Evolutionary conservation across 37 sponge, comb jelly and placozoan species (phyloP), one percentile per base, ranked within the genome.

Genomic region (Agelas oroides): DNA sequence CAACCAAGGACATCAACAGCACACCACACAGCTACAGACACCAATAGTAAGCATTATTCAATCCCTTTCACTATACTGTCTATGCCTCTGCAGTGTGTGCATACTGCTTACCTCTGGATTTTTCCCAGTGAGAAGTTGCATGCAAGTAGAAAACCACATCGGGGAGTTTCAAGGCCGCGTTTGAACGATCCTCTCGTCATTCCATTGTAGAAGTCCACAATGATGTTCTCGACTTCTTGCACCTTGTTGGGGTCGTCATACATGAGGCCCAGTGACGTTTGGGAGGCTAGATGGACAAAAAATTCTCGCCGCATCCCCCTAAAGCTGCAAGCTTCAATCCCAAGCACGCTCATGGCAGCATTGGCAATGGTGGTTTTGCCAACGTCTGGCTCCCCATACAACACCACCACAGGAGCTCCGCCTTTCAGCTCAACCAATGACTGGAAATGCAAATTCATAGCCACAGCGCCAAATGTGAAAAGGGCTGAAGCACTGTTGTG

Each of bases 331-430:
- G 79, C 65, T 36, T 78, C 79, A 18, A 78, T 78, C 2, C 79
- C 79, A 16, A 64, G 25, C 35, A 62, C 65, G 63, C 67, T 78
- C 79, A 78, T 78, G 46, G 73, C 73, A 30, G 53, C 73, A 72
- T 72, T 72, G 53, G 78, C 78, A 61, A 77, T 59, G 19, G 79
- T 65, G 1, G 79, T 78, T 41, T 78, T 78, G 23, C 79, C 79
- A 46, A 64, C 66, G 35, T 78, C 79, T 65, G 66, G 79, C 67
- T 78, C 79, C 8, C 79, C 66, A 64, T 64, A 78, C 30, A 78
- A 36, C 15, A 78, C 79, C 18, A 78, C 79, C 28, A 78, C 67
- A 37, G 79, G 65, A 35, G 65, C 63, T 5, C 78, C 78, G 11
- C 78, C 78, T n/a, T 77, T 61, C 2, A 77, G 60, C 23, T 61